These are phyloP conservation scores for Drosophila picticornis DNA, from an alignment of 2,888 invertebrate species.

Conservation along the genomic window DNA sequence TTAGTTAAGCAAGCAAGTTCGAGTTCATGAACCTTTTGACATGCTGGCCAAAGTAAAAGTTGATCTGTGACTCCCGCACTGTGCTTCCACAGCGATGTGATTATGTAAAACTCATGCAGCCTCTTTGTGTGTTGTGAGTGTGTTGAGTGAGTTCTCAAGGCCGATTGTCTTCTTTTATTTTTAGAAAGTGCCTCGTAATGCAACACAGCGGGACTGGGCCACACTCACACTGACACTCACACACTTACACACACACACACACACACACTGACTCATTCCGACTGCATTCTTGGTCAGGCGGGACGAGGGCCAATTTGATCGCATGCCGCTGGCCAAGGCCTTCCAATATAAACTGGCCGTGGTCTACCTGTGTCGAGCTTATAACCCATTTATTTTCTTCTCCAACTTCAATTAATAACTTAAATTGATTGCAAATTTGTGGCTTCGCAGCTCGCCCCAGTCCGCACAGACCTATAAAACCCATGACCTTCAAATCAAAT, in stretches of 20 bases:
- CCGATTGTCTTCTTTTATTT: constrained; percentile 54
- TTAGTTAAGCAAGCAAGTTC: constrained; percentile 11
- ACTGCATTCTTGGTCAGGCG: constrained; percentile 9
- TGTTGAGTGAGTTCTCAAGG: constrained; percentile 57
- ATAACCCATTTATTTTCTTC: constrained; percentile 24
- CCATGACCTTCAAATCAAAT: constrained; percentile 44
- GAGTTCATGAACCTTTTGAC: constrained; percentile 67
- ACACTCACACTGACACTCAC: neutral
- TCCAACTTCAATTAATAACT: constrained; percentile 40
- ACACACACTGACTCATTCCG: neutral
- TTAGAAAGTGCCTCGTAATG: constrained; percentile 62
- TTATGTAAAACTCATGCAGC: constrained; percentile 71
- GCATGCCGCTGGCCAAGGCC: constrained; percentile 23
- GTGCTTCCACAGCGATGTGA: constrained; percentile 5
- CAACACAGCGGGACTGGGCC: constrained; percentile 8
- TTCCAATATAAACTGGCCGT: neutral
- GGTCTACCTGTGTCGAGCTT: neutral
- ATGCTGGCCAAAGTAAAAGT: constrained; percentile 63
- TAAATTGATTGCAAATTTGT: constrained; percentile 48
- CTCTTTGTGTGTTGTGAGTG: constrained; percentile 22
- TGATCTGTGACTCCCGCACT: constrained; percentile 55
- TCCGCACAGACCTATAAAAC: constrained; percentile 15
- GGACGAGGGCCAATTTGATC: constrained; percentile 19
- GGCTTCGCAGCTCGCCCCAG: neutral
- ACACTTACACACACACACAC: neutral